phyloP scores from a whole-genome alignment of 1,140 invertebrate species.

The Caenorhabditis briggsae region DNA sequence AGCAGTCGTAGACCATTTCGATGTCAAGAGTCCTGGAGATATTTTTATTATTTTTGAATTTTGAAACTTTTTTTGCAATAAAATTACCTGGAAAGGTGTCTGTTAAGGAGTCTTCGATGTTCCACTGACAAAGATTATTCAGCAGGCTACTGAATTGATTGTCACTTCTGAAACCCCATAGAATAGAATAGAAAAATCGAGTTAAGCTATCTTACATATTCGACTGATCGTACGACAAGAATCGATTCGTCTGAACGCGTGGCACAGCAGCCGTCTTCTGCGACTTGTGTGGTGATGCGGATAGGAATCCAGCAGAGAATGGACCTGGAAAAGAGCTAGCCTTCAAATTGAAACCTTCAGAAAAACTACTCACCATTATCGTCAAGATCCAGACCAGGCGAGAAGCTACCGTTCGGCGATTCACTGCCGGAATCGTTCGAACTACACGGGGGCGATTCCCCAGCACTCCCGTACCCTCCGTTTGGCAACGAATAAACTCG shows the following conservation, averaged over 20 bases:
- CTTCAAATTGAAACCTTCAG: background rate
- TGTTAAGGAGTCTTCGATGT: conserved; percentile 27
- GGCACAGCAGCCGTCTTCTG: background rate
- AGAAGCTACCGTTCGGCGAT: conserved; percentile 67
- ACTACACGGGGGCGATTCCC: conserved; percentile 65
- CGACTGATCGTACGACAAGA: conserved; percentile 45
- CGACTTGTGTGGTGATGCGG: conserved; percentile 33
- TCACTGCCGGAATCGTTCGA: conserved; percentile 66
- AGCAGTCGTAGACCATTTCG: conserved; percentile 14
- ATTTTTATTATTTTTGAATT: background rate
- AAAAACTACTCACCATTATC: conserved; percentile 49
- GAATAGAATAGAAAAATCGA: background rate
- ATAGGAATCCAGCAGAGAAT: conserved; percentile 53
- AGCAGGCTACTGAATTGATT: conserved; percentile 47
- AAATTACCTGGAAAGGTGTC: conserved; percentile 6
- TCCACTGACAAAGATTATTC: conserved; percentile 50
- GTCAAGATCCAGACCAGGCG: conserved; percentile 67
- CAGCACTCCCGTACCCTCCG: conserved; percentile 60
- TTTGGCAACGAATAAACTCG: conserved; percentile 56
- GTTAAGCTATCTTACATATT: background rate
- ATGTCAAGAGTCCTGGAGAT: conserved; percentile 46
- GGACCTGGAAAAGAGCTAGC: conserved; percentile 17
- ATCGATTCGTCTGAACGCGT: conserved; percentile 35
- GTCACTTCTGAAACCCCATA: conserved; percentile 17
- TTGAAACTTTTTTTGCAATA: background rate